Conservation (phyloP, 2,888 invertebrate genomes). For the Ectemnius cavifrons region DNA sequence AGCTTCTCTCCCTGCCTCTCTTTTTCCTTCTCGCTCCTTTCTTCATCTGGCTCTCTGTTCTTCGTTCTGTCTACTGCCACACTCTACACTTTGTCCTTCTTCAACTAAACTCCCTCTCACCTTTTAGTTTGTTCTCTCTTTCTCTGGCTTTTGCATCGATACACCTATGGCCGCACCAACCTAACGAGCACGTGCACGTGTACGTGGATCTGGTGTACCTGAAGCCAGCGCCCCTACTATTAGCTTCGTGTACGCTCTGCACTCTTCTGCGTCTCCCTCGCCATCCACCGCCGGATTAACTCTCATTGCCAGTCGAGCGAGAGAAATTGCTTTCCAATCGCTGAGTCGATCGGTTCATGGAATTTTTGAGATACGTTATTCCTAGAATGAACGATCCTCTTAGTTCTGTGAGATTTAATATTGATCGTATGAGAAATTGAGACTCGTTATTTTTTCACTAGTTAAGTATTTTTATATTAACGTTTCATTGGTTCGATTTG, state of each 20-base stretch:
- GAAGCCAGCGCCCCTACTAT: constrained; percentile 8
- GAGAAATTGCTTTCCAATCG: constrained; percentile 1
- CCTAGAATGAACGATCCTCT: neutral
- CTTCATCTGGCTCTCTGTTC: neutral
- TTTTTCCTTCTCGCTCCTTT: neutral
- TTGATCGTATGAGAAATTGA: too few relatives aligned
- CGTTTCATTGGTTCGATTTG: neutral
- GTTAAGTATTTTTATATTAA: too few relatives aligned
- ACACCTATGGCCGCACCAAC: constrained; percentile 11
- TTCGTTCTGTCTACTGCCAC: constrained; percentile 35
- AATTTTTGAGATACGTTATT: neutral
- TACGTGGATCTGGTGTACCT: constrained; percentile 1
- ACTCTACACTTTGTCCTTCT: neutral
- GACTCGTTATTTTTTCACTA: too few relatives aligned
- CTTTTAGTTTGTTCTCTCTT: constrained; percentile 2
- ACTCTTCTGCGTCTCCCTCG: constrained; percentile 7
- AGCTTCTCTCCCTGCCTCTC: constrained; percentile 16
- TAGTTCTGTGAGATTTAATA: too few relatives aligned
- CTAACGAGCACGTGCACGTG: constrained; percentile 31
- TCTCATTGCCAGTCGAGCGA: neutral
- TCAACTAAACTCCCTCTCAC: neutral
- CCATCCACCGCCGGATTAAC: neutral
- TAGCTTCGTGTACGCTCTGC: constrained; percentile 13
- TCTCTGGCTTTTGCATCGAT: constrained; percentile 13
- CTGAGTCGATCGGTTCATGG: neutral